A percentile compares a stretch with the other conserved stretches of the same genome.
phyloP scores from a whole-genome alignment of 2,888 invertebrate species.

The Ormyrus labotus region DNA sequence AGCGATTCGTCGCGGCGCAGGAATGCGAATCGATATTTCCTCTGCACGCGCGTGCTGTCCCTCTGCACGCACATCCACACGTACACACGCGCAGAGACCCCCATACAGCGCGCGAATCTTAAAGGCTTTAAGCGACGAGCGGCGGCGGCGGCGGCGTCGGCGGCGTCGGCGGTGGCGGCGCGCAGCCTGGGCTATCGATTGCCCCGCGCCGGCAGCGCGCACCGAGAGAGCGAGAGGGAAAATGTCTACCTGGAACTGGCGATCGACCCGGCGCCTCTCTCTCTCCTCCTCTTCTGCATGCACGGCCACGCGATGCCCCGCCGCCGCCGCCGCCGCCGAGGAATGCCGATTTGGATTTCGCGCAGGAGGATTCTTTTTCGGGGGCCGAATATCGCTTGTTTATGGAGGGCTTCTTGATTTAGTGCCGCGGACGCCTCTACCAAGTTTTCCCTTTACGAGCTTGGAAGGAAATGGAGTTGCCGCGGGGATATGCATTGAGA shows the following conservation, averaged over 20 bases:
- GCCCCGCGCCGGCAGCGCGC: constrained; percentile 15
- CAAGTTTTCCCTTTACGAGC: too few relatives aligned
- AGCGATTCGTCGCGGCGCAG: constrained; percentile 30
- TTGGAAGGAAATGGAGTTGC: too few relatives aligned
- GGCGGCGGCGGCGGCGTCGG: not conserved
- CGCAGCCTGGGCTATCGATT: constrained; percentile 44
- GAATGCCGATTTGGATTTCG: not conserved
- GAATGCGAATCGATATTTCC: constrained; percentile 50
- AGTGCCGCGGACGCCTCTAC: too few relatives aligned
- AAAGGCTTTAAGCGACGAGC: constrained; percentile 47
- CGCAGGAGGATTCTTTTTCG: too few relatives aligned
- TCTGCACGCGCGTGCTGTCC: not conserved
- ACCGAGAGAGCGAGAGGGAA: constrained; percentile 50
- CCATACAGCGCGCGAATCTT: constrained; percentile 22
- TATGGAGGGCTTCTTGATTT: too few relatives aligned
- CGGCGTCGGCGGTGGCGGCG: not conserved
- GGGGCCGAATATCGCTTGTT: too few relatives aligned
- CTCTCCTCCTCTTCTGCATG: not conserved
- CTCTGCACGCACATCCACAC: not conserved
- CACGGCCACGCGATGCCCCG: constrained; percentile 23
- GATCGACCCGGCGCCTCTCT: constrained; percentile 55
- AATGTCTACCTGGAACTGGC: constrained; percentile 62
- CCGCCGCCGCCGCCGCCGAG: not conserved
- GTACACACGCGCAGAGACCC: not conserved
- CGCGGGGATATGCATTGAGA: too few relatives aligned